Evolutionary conservation across 2,797 vertebrate genomes (phyloP), one percentile per base, ranked within the genome.

Genomic region (Nothura maculosa): DNA sequence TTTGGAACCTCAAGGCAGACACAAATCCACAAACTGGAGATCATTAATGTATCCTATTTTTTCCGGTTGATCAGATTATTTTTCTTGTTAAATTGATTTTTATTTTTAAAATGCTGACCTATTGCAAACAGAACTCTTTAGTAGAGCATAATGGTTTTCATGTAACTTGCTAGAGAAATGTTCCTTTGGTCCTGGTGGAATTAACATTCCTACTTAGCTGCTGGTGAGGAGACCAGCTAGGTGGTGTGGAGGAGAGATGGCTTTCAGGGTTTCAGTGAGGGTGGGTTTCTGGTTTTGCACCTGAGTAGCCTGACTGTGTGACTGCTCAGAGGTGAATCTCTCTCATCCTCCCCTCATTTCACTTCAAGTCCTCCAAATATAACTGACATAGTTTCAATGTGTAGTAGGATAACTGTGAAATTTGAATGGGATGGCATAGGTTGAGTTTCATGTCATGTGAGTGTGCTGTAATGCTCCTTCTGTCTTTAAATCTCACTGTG

Each of bases 101-200:
- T 74, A 42, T 45, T 91, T 93, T 93, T 63, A 45, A 93, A 91
- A 67, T 81, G 86, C 34, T 34, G 27, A 70, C 60, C 60, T 84
- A 60, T 34, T 87, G 57, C 69, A 63, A 73, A 28, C 18, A 27
- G n/a, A 72, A 24, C 48, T 85, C 84, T 76, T 88, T 42, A 40
- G 70, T 62, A 60, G 32, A 84, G 27, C 32, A 7, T 45, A 50
- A 54, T 43, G 1, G 0, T 91, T 92, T 92, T 91, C 74, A 91
- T 0, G 0, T 84, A 77, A 88, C 81, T 94, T 84, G 70, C 57
- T 77, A 70, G 47, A 92, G 70, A 88, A 86, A 43, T 74, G 79
- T 86, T 92, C 91, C 83, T 90, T 79, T 86, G 87, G 70, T 79
- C 87, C 81, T 84, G 85, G 54, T 91, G 63, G 89, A 94, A 91